Evolutionary conservation across 2,113 vertebrate genomes (phyloP), one percentile per base, ranked within the genome.

Genomic region (Leptocoma aspasia): DNA sequence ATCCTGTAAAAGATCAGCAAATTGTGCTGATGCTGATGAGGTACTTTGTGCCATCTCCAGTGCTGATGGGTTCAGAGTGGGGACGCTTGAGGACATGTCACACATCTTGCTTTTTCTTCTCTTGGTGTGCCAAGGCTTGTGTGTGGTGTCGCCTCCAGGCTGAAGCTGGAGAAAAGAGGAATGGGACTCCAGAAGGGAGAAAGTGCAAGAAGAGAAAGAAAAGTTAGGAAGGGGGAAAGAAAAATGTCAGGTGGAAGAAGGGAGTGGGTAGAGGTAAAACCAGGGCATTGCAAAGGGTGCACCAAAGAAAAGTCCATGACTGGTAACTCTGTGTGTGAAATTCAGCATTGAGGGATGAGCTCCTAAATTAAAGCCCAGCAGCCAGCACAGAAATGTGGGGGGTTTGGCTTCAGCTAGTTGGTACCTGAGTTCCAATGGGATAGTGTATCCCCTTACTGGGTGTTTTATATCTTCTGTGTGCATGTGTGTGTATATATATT

Each of bases 291-390:
- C 21, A 73, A 66, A 47, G 49, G 30, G 20, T 56, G 75, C 59
- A 21, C 24, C 11, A 14, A 66, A 72, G 31, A 12, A 61, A 64
- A 85, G 64, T 24, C 68, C 49, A 26, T 0, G 1, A 2, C 9
- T 45, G 18, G 10, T 26, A 13, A 30, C 27, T 41, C 81, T 8
- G 8, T 2, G 16, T 13, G 11, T 5, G 53, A 82, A 91, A 52
- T 68, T 44, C 23, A 50, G 50, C 2, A 3, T 14, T 61, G 47
- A 18, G 80, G 45, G 70, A 11, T 26, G 78, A 92, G 57, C 39
- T 94, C 88, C 72, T 90, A 92, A 97, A 96, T 95, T 84, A 92
- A 42, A 68, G 41, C n/a, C n/a, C 33, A 2, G 57, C 73, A 59
- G 27, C 45, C 78, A 30, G 91, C 28, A 71, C 8, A 1, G 71